A percentile compares a stretch with the other conserved stretches of the same genome.
Conservation (phyloP, 2,113 vertebrate genomes). For the Macroglossus sobrinus region DNA sequence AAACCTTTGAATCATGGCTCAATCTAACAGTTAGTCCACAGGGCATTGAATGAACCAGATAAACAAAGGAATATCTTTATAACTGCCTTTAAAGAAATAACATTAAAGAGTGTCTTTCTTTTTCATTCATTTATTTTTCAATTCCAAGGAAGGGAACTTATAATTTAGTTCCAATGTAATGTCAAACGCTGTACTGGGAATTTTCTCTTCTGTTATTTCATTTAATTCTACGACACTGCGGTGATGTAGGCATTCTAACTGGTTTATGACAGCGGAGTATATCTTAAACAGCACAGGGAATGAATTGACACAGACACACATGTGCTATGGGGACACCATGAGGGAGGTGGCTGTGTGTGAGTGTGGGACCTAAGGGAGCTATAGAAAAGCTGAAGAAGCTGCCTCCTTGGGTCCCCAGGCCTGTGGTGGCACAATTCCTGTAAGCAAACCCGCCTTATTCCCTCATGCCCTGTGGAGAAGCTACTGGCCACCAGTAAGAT, state of each 20-base stretch:
- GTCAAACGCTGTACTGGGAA: not conserved
- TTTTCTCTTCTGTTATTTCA: not conserved
- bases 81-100: not conserved
- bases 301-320: not conserved
- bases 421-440: too few species aligned
- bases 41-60: not conserved
- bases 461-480: not conserved
- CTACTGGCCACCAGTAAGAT: not conserved
- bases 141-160: not conserved
- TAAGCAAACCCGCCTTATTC: not conserved
- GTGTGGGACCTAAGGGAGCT: not conserved
- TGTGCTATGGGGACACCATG: fast-evolving
- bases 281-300: not conserved
- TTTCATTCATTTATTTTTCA: not conserved
- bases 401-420: not conserved
- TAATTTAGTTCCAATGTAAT: not conserved
- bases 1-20: not conserved
- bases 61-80: not conserved
- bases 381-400: too few species aligned
- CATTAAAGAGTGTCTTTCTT: not conserved
- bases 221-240: not conserved
- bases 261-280: not conserved
- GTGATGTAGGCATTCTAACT: not conserved
- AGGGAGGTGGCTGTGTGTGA: not conserved
- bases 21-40: not conserved